Evolutionary conservation across 2,797 vertebrate genomes (phyloP), one percentile per base, ranked within the genome.

Genomic region (Falco biarmicus): DNA sequence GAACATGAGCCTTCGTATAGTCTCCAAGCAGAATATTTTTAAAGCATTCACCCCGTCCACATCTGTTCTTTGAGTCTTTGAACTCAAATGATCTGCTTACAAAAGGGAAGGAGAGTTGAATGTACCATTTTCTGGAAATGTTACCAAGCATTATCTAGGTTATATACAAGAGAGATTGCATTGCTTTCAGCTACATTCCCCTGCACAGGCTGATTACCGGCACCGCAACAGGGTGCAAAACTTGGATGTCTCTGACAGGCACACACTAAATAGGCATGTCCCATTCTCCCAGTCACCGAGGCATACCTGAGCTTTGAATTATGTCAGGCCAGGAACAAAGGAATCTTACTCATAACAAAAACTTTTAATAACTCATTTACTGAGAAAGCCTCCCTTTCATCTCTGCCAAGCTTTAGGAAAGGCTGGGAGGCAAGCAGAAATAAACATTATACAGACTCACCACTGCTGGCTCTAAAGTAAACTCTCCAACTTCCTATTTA

Each of bases 401-500:
- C 93, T 96, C 74, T 91, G 82, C 86, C 92, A 60, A 68, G 90
- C 92, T 94, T 92, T 93, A 95, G 92, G 91, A 96, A 96, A 94
- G 95, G 87, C 93, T 96, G 89, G 80, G 91, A 89, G 96, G 95
- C 95, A 91, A 87, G 87, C 86, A 95, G 96, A 91, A 95, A 95
- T 92, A 96, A 88, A 96, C 80, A 94, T 84, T 88, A 83, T 64
- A 91, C 91, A 95, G 93, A 84, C 89, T 93, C 60, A 82, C 94
- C 92, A 89, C 92, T 76, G 76, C 82, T 94, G 93, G 87, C 87
- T 97, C 95, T 95, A 97, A 97, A 97, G 97, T 96, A 97, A 98
- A 98, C 92, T 96, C 84, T 96, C 94, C 92, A 91, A 96, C 97
- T 98, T 98, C 96, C 96, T 98, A 97, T 98, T 98, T 97, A 98